These are phyloP conservation scores for Tetanocera ferruginea DNA, from an alignment of 2,888 invertebrate genomes.

Conservation along the genomic window DNA sequence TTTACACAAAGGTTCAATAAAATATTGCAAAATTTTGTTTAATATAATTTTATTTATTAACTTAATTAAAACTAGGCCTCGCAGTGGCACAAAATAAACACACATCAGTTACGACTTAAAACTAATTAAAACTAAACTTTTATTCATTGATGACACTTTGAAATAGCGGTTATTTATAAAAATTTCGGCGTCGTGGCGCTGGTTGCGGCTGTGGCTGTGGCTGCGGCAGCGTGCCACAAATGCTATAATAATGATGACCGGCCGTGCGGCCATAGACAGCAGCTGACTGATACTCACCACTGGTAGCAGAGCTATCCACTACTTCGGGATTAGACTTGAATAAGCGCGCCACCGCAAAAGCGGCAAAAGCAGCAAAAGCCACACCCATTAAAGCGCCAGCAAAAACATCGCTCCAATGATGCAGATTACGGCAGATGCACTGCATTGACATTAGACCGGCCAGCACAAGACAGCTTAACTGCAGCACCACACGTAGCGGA, in stretches of 20 bases:
- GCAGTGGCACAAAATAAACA: too few species aligned
- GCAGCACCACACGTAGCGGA: constrained; percentile 54
- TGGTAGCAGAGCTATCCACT: too few species aligned
- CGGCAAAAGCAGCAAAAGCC: constrained; percentile 51
- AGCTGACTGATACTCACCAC: too few species aligned
- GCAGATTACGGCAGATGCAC: constrained; percentile 55
- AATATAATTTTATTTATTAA: too few species aligned
- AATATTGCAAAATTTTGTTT: too few species aligned
- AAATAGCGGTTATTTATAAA: too few species aligned
- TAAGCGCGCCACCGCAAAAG: constrained; percentile 53
- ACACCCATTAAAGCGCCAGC: constrained; percentile 55
- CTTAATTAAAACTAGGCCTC: too few species aligned
- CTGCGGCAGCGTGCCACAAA: constrained; percentile 10
- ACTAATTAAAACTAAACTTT: too few species aligned
- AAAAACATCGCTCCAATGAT: constrained; percentile 56
- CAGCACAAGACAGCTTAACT: constrained; percentile 50
- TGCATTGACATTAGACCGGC: constrained; percentile 55
- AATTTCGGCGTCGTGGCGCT: not conserved
- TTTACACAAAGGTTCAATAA: too few species aligned
- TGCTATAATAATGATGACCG: not conserved
- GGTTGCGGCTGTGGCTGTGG: constrained; percentile 7
- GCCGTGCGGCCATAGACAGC: too few species aligned
- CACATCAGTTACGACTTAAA: too few species aligned
- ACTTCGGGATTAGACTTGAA: constrained; percentile 40
- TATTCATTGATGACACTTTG: too few species aligned